Percentiles rank a stretch among this genome's conserved stretches.
Evolutionary conservation across 2,888 invertebrate species (phyloP).

Genomic region (Temnothorax unifasciatus): DNA sequence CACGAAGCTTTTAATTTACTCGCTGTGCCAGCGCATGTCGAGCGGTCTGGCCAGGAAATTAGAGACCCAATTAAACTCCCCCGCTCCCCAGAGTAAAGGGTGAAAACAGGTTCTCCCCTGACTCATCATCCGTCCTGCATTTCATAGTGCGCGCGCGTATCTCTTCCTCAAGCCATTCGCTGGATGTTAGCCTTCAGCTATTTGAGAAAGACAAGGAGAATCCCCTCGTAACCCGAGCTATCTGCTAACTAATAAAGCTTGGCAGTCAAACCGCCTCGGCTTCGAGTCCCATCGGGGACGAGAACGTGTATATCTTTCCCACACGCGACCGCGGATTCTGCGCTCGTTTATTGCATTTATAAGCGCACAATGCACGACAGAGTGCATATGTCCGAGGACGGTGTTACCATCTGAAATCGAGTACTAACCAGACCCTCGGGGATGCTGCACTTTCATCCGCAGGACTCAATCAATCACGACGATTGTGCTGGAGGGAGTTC

Average conservation of each 20-base stretch:
- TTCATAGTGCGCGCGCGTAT: slow-evolving; percentile 19
- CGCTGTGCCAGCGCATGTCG: slow-evolving; percentile 17
- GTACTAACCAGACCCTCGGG: slow-evolving; percentile 75
- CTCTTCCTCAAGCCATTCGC: slow-evolving; percentile 56
- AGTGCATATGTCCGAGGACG: slow-evolving; percentile 75
- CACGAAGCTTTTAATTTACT: slow-evolving; percentile 32
- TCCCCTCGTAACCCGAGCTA: slow-evolving; percentile 74
- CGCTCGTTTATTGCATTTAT: slow-evolving; percentile 77
- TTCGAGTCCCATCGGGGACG: slow-evolving; percentile 62
- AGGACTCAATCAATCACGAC: slow-evolving; percentile 68
- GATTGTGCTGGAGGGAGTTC: slow-evolving; percentile 16
- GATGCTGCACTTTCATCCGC: slow-evolving; percentile 64
- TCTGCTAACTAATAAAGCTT: slow-evolving; percentile 76
- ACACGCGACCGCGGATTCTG: slow-evolving; percentile 74
- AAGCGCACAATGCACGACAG: slow-evolving; percentile 68
- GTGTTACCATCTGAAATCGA: slow-evolving; percentile 73
- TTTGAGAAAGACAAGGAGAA: slow-evolving; percentile 68
- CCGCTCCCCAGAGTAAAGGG: slow-evolving; percentile 56
- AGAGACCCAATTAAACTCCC: slow-evolving; percentile 54
- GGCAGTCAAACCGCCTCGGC: slow-evolving; percentile 73
- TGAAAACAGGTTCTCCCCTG: slow-evolving; percentile 66
- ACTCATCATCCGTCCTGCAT: slow-evolving; percentile 56
- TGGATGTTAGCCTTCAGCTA: slow-evolving; percentile 62
- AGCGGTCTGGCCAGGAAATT: slow-evolving; percentile 38
- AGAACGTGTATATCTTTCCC: slow-evolving; percentile 79